These are phyloP conservation scores for Drosophila busckii DNA, from an alignment of 1,140 invertebrate species.

Conservation along the genomic window DNA sequence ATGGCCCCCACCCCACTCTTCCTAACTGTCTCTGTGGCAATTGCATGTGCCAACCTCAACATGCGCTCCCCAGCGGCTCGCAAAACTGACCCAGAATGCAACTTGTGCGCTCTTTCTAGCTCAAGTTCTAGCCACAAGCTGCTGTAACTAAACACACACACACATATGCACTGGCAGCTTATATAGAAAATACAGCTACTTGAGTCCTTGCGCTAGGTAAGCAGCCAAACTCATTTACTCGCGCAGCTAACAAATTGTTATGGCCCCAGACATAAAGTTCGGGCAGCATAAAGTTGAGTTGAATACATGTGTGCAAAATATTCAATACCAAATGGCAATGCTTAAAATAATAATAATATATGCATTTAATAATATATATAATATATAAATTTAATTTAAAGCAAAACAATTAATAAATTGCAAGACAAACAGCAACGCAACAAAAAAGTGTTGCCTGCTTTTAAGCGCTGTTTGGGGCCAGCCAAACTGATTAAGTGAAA, in stretches of 20 bases:
- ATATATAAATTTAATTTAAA: too few relatives aligned
- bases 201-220: too few relatives aligned
- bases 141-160: slow-evolving; percentile 64
- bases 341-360: too few relatives aligned
- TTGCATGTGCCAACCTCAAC: slow-evolving; percentile 17
- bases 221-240: too few relatives aligned
- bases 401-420: too few relatives aligned
- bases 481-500: slow-evolving; percentile 24
- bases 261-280: too few relatives aligned
- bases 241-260: too few relatives aligned
- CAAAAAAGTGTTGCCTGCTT: too few relatives aligned
- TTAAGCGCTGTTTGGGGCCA: slow-evolving; percentile 12
- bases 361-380: too few relatives aligned
- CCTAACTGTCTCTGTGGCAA: slow-evolving; percentile 13
- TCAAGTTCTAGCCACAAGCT: slow-evolving; percentile 64
- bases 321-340: too few relatives aligned
- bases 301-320: slow-evolving; percentile 7
- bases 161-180: slow-evolving; percentile 16
- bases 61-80: slow-evolving; percentile 28
- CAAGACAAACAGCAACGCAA: too few relatives aligned
- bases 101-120: slow-evolving; percentile 47
- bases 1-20: slow-evolving; percentile 4
- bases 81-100: slow-evolving; percentile 68
- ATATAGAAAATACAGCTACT: slow-evolving; percentile 9
- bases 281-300: too few relatives aligned